Evolutionary conservation across 2,888 invertebrate genomes (phyloP), one percentile per base, ranked within the genome.

Genomic region (Papilio demoleus): DNA sequence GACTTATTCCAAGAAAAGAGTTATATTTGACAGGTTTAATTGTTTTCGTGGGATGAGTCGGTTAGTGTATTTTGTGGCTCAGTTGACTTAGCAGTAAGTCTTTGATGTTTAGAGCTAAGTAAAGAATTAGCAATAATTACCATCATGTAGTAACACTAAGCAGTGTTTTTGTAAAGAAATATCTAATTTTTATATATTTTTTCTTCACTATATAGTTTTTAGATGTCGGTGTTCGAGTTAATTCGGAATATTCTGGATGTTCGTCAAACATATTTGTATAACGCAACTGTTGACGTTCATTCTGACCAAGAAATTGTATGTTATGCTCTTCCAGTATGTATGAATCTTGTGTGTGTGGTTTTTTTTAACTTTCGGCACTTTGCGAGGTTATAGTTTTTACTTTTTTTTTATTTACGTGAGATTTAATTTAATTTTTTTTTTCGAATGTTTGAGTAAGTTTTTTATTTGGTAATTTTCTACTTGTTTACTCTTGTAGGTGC

Each of bases 11-110:
- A 17, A 1, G 42, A 45, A 45, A 45, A 19, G 9, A 45, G 42
- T 19, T 19, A 5, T 8, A 42, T 42, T n/a, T 11, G 38, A 12
- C 3, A 38, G 38, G 9, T 42, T 17, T 42, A 9, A 45, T 19
- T 19, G 2, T 45, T 42, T 42, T 17, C 17, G 42, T 42, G 8
- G 8, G 17, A n/a, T 19, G 5, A 4, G 40, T 40, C n/a, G 40
- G 14, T 45, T 45, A 71, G 58, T 68, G 66, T 70, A n/a, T n/a
- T n/a, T 61, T 67, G 59, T 58, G 45, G 65, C 66, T 47, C 67
- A 53, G 72, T 68, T 72, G 50, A 68, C 59, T 65, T 70, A 70
- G 70, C 60, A 22, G 53, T 72, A 72, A 65, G 62, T 70, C 61
- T 58, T 67, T 70, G 42, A 64, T 65, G 65, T 69, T 42, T 69